phyloP scores from a whole-genome alignment of 2,888 invertebrate genomes.

The Prenolepis imparis region DNA sequence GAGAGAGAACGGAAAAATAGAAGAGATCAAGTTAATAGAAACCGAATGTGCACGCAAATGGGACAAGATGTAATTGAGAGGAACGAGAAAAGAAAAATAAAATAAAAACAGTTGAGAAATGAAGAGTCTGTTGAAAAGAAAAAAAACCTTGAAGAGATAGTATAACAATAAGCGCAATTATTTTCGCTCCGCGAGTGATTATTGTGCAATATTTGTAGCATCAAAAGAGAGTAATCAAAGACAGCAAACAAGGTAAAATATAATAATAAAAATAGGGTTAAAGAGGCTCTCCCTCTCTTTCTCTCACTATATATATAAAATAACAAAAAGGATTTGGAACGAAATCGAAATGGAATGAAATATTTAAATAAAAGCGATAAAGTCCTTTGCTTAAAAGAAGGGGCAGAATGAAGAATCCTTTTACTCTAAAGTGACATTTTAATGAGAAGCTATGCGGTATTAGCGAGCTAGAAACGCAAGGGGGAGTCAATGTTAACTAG shows the following conservation, averaged over 20 bases:
- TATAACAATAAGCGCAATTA: conserved; percentile 8
- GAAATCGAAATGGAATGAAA: conserved; percentile 41
- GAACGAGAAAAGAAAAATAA: conserved; percentile 1
- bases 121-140: background rate
- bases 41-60: conserved; percentile 10
- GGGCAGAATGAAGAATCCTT: conserved; percentile 21
- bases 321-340: conserved; percentile 14
- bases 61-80: background rate
- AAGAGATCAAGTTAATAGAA: conserved; percentile 33
- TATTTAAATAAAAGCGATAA: conserved; percentile 18
- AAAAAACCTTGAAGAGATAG: background rate
- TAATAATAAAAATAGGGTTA: conserved; percentile 20
- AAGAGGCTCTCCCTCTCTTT: background rate
- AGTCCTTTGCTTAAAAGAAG: conserved; percentile 15
- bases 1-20: background rate
- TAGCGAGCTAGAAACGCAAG: conserved; percentile 14
- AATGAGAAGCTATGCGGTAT: conserved; percentile 31
- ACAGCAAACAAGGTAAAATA: background rate
- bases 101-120: background rate
- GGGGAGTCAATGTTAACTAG: background rate
- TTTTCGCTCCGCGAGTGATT: background rate
- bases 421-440: conserved; percentile 22
- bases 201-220: conserved; percentile 2
- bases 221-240: background rate
- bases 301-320: no score